Conservation (phyloP, 2,797 vertebrate genomes). For the Zenarchopterus dispar region DNA sequence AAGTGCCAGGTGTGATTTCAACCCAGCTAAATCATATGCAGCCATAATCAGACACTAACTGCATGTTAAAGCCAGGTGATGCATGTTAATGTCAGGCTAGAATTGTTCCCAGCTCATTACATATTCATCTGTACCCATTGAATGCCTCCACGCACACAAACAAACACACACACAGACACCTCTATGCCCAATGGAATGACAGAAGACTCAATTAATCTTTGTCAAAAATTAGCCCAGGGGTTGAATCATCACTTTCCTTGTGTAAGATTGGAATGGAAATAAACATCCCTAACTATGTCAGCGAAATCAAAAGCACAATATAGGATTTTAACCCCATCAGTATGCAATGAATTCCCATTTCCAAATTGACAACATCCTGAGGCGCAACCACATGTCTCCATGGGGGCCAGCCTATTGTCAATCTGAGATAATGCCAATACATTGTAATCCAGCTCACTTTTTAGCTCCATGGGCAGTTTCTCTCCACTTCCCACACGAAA, state of each 20-base stretch:
- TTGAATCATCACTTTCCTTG: conserved; percentile 56
- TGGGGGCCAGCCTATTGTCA: conserved; percentile 15
- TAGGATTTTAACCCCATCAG: conserved; percentile 37
- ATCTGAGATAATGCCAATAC: conserved; percentile 24
- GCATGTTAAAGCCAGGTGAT: conserved; percentile 32
- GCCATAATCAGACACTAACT: conserved; percentile 35
- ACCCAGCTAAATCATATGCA: conserved; percentile 28
- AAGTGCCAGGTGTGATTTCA: conserved; percentile 34
- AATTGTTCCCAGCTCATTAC: conserved; percentile 47
- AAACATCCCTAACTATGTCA: conserved; percentile 37
- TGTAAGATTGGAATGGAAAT: conserved; percentile 51
- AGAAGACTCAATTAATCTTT: conserved; percentile 65
- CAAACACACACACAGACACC: neutral
- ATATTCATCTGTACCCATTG: conserved; percentile 43
- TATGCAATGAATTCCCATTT: conserved; percentile 56
- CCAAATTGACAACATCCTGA: conserved; percentile 22
- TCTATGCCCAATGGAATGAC: conserved; percentile 15
- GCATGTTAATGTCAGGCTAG: conserved; percentile 49
- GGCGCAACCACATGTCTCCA: conserved; percentile 8
- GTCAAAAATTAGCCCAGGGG: conserved; percentile 60
- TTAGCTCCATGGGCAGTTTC: neutral
- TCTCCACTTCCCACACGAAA: conserved; percentile 2
- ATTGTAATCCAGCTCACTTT: conserved; percentile 26
- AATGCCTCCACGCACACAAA: conserved; percentile 22
- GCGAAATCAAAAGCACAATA: conserved; percentile 29